These are phyloP conservation scores for Sander lucioperca DNA, from an alignment of 2,113 vertebrate genomes.

Conservation along the genomic window DNA sequence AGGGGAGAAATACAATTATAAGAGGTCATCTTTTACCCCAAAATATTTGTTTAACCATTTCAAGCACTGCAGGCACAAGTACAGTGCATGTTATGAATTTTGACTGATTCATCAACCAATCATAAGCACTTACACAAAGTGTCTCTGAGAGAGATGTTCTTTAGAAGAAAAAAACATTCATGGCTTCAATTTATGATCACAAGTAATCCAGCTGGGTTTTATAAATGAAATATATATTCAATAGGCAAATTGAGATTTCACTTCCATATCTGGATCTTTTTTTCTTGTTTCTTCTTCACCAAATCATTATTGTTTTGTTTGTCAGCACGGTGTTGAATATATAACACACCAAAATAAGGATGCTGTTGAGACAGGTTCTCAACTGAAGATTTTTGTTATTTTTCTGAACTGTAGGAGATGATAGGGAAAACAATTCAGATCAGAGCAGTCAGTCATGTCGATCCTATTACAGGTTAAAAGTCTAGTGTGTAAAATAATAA, in stretches of 20 bases:
- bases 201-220: conserved; percentile 33
- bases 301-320: conserved; percentile 21
- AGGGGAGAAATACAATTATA: conserved; percentile 49
- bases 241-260: conserved; percentile 5
- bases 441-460: not conserved
- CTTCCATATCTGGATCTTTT: not conserved
- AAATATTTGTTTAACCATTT: conserved; percentile 61
- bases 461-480: conserved; percentile 18
- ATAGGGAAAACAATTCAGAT: not conserved
- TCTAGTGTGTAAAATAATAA: conserved; percentile 14
- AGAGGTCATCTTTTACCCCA: conserved; percentile 45
- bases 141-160: not conserved
- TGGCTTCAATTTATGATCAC: conserved; percentile 46
- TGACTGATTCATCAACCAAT: conserved; percentile 35
- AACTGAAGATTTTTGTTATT: not conserved
- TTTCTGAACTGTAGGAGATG: conserved; percentile 12
- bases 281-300: not conserved
- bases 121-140: not conserved
- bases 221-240: conserved; percentile 23
- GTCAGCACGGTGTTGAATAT: conserved; percentile 1
- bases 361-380: conserved; percentile 3
- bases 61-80: conserved; percentile 30
- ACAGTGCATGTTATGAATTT: conserved; percentile 42
- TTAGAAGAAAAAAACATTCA: conserved; percentile 28
- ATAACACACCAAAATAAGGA: not conserved